Percentiles rank a stretch among this genome's conserved stretches.
Conservation (phyloP, 2,888 invertebrate genomes). For the Papilio protenor region DNA sequence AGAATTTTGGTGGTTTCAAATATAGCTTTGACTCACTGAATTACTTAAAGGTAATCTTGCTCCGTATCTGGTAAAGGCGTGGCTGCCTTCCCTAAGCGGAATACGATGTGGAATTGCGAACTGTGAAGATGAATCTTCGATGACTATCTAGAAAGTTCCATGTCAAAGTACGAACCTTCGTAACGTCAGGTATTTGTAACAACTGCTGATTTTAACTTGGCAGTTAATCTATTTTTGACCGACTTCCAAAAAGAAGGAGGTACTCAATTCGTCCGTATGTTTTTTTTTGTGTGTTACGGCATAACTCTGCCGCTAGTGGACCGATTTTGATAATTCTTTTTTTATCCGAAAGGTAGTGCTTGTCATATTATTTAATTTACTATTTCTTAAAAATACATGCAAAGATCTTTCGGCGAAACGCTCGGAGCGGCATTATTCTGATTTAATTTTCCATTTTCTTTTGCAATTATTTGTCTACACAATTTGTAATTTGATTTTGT, state of each 20-base stretch:
- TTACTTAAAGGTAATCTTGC: conserved; percentile 9
- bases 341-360: no score
- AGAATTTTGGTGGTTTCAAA: background rate
- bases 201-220: background rate
- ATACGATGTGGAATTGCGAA: conserved; percentile 11
- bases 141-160: conserved; percentile 12
- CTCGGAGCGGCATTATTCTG: background rate
- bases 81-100: background rate
- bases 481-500: background rate
- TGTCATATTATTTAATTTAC: background rate
- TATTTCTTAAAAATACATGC: background rate
- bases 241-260: no score
- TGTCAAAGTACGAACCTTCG: background rate
- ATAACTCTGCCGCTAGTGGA: no score
- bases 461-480: background rate
- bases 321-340: no score
- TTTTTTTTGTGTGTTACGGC: no score
- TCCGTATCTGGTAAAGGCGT: conserved; percentile 22
- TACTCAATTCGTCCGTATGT: no score
- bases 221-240: background rate
- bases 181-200: background rate
- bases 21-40: conserved; percentile 1
- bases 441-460: background rate
- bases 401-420: background rate
- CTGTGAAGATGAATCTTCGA: conserved; percentile 12